Base-by-base conservation (phyloP, 2,113 vertebrate species). In the Podiceps cristatus region DNA sequence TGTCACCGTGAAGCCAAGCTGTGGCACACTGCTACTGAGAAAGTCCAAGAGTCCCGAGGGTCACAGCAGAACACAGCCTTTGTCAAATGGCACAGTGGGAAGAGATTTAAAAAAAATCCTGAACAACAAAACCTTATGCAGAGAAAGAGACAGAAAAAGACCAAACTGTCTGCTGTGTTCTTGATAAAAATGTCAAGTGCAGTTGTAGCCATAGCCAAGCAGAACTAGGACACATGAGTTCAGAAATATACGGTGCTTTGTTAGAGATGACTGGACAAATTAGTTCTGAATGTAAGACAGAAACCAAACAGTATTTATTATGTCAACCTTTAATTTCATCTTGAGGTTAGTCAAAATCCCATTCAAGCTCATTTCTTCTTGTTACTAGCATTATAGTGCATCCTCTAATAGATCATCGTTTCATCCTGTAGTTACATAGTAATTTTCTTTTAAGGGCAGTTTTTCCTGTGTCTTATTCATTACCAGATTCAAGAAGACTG, bases 21-120 rank as follows among this genome's bases (percentile, higher is more conserved):
- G 49, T 55, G 73, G 42, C 50, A 81, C 16, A 5, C 19, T 37
- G 67, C 59, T 71, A 44, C 28, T 29, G 28, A 45, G 25, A 72
- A 75, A 56, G 40, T 42, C 64, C 0, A 0, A 13, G 37, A 78
- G 19, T 81, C 83, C 37, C 2, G 0, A 29, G 47, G 28, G 56
- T 84, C 80, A 50, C 10, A 74, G 47, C 5, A 80, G 50, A 93
- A 76, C 17, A 73, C 1, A 25, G 31, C 8, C 17, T 79, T 55
- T 93, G 37, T 83, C 49, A 90, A 92, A 86, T 11, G 13, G 27
- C 44, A 71, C 15, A 31, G 37, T 75, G 40, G n/a, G 83, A 86
- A 93, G 59, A 50, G 8, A 25, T 37, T 82, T 56, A 2, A 13
- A 53, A 82, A 68, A 68, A 49, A 18, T 8, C 28, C 7, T 9